Evolutionary conservation across 1,140 invertebrate species (phyloP).

Genomic region (Glomeris maerens): DNA sequence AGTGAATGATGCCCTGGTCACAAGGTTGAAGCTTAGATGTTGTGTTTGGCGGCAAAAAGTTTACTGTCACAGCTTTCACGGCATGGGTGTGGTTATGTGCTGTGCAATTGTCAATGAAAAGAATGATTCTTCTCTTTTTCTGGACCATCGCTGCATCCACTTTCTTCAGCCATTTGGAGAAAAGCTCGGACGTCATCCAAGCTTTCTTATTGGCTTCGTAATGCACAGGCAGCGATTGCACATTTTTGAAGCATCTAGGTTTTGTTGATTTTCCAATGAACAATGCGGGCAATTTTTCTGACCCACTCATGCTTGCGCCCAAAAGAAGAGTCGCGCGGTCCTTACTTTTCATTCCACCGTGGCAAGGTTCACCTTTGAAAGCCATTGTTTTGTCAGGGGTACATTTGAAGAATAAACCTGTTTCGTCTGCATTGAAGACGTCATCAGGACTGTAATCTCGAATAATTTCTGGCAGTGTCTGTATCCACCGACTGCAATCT

Average conservation of each 20-base stretch:
- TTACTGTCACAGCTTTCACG: too few relatives aligned
- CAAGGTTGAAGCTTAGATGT: too few relatives aligned
- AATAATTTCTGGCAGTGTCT: not conserved
- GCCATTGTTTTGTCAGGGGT: constrained; percentile 19
- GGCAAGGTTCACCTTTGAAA: constrained; percentile 18
- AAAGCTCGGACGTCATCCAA: constrained; percentile 21
- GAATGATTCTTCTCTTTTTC: too few relatives aligned
- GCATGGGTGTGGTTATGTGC: too few relatives aligned
- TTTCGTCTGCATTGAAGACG: constrained; percentile 28
- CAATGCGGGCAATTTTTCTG: constrained; percentile 22
- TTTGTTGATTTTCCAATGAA: constrained; percentile 21
- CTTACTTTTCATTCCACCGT: constrained; percentile 21
- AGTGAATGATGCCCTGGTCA: too few relatives aligned
- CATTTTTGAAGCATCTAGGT: constrained; percentile 19
- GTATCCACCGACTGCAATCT: not conserved
- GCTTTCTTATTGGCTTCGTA: constrained; percentile 19
- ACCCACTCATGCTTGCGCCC: constrained; percentile 23
- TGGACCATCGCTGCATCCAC: constrained; percentile 17
- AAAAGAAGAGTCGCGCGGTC: constrained; percentile 26
- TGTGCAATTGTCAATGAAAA: too few relatives aligned
- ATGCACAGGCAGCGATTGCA: constrained; percentile 14
- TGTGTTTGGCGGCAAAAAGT: too few relatives aligned
- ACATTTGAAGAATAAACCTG: constrained; percentile 23
- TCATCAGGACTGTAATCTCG: constrained; percentile 11
- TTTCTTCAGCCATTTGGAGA: constrained; percentile 15